Evolutionary conservation across 1,140 invertebrate genomes (phyloP).

Genomic region (Andricus grossulariae): DNA sequence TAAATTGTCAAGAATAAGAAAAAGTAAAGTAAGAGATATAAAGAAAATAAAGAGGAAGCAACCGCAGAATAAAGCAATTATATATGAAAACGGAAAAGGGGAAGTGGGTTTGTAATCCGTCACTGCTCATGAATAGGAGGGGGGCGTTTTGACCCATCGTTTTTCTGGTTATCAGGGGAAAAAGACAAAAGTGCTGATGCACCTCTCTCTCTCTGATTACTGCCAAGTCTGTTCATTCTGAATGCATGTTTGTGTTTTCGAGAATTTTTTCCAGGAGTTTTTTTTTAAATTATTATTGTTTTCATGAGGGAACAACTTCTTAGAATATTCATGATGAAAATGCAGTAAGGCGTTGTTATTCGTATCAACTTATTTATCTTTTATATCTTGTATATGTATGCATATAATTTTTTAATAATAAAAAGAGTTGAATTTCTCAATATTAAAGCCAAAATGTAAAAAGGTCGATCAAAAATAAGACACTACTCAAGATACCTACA

Average conservation of each 20-base stretch:
- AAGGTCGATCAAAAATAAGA: no score
- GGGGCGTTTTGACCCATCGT: slow-evolving; percentile 4
- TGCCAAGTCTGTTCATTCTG: slow-evolving; percentile 6
- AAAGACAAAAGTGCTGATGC: slow-evolving; percentile 10
- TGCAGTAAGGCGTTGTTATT: no score
- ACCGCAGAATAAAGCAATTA: neutral
- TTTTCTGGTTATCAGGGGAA: slow-evolving; percentile 18
- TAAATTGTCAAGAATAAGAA: no score
- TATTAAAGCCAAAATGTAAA: no score
- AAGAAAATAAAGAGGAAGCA: no score
- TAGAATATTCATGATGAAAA: neutral
- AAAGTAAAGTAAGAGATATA: no score
- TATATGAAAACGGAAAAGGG: neutral
- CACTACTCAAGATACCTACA: no score
- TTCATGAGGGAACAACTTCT: slow-evolving; percentile 3
- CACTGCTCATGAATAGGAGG: neutral
- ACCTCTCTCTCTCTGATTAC: slow-evolving; percentile 17
- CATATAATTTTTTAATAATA: no score
- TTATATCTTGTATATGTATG: no score
- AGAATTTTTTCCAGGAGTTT: slow-evolving; percentile 18
- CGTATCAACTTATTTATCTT: no score
- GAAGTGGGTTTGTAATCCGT: neutral
- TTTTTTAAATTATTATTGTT: slow-evolving; percentile 19
- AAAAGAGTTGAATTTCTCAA: no score
- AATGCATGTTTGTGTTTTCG: slow-evolving; percentile 2